phyloP scores from a whole-genome alignment of 2,113 vertebrate species.

The Caloenas nicobarica region DNA sequence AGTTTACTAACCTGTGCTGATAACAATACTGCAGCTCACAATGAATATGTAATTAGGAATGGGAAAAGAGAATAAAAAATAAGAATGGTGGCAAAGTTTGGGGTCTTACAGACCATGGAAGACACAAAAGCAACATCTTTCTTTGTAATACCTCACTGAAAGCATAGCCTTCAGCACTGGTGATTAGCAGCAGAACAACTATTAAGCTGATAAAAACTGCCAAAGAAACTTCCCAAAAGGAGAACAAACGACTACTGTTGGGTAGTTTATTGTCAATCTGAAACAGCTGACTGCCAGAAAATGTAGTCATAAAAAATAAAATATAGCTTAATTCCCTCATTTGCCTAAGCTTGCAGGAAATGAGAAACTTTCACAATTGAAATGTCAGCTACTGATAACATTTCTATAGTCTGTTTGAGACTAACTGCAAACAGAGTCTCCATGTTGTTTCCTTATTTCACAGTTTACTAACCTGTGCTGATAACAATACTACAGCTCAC shows the following conservation, averaged over 20 bases:
- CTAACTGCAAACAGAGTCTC: background rate
- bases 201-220: slow-evolving; percentile 36
- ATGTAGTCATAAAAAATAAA: slow-evolving; percentile 62
- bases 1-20: no score
- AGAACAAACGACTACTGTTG: slow-evolving; percentile 49
- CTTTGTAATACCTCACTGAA: background rate
- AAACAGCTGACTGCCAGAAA: slow-evolving; percentile 67
- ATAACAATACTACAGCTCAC: background rate
- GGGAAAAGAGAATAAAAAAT: background rate
- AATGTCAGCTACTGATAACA: slow-evolving; percentile 17
- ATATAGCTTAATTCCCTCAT: slow-evolving; percentile 52
- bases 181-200: background rate
- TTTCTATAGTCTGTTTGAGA: slow-evolving; percentile 35
- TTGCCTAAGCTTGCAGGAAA: slow-evolving; percentile 68
- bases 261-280: slow-evolving; percentile 68
- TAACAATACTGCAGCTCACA: no score
- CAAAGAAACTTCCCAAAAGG: slow-evolving; percentile 52
- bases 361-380: slow-evolving; percentile 52
- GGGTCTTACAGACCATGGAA: background rate
- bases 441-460: background rate
- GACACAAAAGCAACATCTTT: background rate
- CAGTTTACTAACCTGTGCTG: slow-evolving; percentile 1
- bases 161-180: background rate
- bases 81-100: background rate
- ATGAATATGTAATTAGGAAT: background rate